Evolutionary conservation across 2,797 vertebrate species (phyloP), one percentile per base, ranked within the genome.

Genomic region (Pempheris klunzingeri): DNA sequence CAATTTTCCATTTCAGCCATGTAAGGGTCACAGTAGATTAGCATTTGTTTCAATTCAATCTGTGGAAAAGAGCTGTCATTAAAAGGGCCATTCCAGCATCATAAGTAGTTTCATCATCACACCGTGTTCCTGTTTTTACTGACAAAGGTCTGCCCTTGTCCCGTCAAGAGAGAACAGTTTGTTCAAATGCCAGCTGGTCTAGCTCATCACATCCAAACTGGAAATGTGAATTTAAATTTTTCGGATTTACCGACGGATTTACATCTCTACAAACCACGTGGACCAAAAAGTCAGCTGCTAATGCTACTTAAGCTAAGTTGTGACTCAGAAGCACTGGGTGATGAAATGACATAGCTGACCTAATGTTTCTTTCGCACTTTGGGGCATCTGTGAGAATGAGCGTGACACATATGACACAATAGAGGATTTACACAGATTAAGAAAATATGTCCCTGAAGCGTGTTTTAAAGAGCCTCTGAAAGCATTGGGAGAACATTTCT

Each of bases 41-140:
- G 87, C 87, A 99, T 81, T 62, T 92, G 95, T 55, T 95, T 96
- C 89, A 99, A 93, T 94, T 99, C 98, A 92, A 99, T 96, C 98
- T 99, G 92, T 88, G 83, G 81, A 91, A 83, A 88, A 92, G 84
- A 74, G 61, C 9, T 59, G 4, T 46, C 11, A 66, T 89, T 77
- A 87, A 68, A n/a, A 30, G 26, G 7, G n/a, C 5, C 24, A 49
- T 57, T 30, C 15, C 24, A 60, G n/a, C 32, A 61, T 65, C 32
- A 61, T 38, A 68, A 47, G 32, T 24, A 46, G 36, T 53, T 77
- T 54, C 55, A 68, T 71, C 63, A 71, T 65, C 62, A 55, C 20
- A 30, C 55, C 17, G 49, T 26, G n/a, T 4, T 26, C 5, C n/a
- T 39, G 26, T 46, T 60, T 71, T 47, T 32, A 47, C 32, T 72